A percentile compares a stretch with the other conserved stretches of the same genome.
phyloP scores from a whole-genome alignment of 2,113 vertebrate genomes.

The Scophthalmus maximus region DNA sequence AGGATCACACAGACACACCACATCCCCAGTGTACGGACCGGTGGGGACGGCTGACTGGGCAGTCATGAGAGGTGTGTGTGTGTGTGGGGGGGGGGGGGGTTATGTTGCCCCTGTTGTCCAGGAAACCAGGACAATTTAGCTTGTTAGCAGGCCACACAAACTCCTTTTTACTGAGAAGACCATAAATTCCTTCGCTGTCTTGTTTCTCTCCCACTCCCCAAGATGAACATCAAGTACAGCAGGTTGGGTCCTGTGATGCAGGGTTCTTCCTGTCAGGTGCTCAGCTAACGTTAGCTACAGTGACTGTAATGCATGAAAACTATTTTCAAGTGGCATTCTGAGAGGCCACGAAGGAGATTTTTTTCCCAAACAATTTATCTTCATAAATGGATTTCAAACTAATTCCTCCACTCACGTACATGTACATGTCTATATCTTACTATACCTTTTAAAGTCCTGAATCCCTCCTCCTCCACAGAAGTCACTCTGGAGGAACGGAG shows the following conservation, averaged over 20 bases:
- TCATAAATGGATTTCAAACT: too few relatives aligned
- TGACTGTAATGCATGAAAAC: too few relatives aligned
- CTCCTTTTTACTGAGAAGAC: conserved; percentile 28
- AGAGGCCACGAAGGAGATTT: too few relatives aligned
- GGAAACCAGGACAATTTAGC: conserved; percentile 61
- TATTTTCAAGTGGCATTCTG: too few relatives aligned
- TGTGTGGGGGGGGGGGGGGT: conserved; percentile 6
- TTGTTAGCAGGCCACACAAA: conserved; percentile 39
- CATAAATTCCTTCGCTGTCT: conserved; percentile 32
- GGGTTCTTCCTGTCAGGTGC: too few relatives aligned
- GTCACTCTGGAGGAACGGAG: not conserved
- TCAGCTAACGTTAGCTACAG: too few relatives aligned
- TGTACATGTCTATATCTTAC: too few relatives aligned
- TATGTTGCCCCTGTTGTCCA: conserved; percentile 69
- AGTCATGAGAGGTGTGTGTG: not conserved
- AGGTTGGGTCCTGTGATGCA: too few relatives aligned
- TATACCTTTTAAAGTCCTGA: too few relatives aligned
- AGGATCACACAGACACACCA: not conserved
- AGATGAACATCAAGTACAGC: not conserved
- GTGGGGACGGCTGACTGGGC: not conserved
- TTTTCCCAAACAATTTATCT: too few relatives aligned
- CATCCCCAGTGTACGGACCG: not conserved
- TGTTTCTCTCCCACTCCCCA: not conserved
- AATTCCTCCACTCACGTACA: too few relatives aligned
- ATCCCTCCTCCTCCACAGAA: too few relatives aligned